Conservation (phyloP, 2,113 vertebrate genomes). For the Setophaga kirtlandii region DNA sequence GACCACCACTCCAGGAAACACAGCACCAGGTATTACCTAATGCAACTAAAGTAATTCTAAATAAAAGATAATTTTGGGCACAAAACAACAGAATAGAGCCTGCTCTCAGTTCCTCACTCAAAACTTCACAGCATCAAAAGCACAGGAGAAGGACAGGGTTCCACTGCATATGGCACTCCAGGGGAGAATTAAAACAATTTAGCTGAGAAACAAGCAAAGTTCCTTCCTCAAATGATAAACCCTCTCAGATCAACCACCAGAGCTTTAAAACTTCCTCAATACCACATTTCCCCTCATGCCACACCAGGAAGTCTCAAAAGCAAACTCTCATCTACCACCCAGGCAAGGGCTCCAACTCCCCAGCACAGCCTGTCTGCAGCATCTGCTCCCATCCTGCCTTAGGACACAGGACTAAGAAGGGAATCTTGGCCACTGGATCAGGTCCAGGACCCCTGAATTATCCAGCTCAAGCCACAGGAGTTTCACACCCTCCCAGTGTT, state of each 20-base stretch:
- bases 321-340: not conserved
- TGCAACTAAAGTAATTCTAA: not conserved
- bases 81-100: not conserved
- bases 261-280: not conserved
- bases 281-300: fast-evolving
- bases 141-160: not conserved
- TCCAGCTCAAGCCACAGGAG: not conserved
- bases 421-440: not conserved
- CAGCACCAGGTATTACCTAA: not conserved
- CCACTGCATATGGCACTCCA: not conserved
- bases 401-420: fast-evolving
- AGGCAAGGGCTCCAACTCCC: not conserved
- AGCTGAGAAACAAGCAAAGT: not conserved
- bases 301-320: not conserved
- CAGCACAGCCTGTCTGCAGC: fast-evolving
- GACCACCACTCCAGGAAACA: not conserved
- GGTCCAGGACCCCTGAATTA: not conserved
- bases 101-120: not conserved
- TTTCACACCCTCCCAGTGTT: not conserved
- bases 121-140: not conserved
- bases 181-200: not conserved
- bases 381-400: not conserved
- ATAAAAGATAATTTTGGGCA: not conserved
- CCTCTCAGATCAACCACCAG: not conserved
- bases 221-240: not conserved